Base-by-base conservation (phyloP, 2,797 vertebrate genomes). In the Argya squamiceps region DNA sequence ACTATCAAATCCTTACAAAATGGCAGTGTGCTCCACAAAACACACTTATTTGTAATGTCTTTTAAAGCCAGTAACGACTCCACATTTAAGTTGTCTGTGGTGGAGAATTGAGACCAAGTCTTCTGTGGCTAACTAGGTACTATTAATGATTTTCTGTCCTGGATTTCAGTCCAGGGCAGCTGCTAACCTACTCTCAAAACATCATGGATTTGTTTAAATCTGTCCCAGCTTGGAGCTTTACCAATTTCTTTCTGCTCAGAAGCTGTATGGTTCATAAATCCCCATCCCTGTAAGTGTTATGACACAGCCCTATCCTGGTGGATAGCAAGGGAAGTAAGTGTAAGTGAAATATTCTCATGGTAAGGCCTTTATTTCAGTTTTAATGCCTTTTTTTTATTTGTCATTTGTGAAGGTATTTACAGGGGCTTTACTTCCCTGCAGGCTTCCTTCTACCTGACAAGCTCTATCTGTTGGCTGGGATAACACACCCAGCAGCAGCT, bases 381-480 rank as follows among this genome's bases (percentile, higher is more conserved):
- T n/a, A 56, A 55, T 21, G 2, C 0, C 36, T 29, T 30, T 91
- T 47, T 74, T 23, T 26, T 10, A 41, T 85, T 89, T 64, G 52
- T 36, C 12, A 41, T 75, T 64, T 49, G 20, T 24, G 19, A 76
- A 76, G 13, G 17, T 14, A 19, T 67, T 86, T 50, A 15, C 12
- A 80, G 24, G n/a, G 32, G 4, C 19, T 92, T 71, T 58, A 29
- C 30, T 71, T 83, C 41, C 7, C 56, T 29, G 16, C 53, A 60
- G 84, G n/a, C 6, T n/a, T 62, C 52, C 47, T 91, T 37, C 68
- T 64, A 26, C 34, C 69, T 73, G 58, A 41, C 27, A 26, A 32
- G 32, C 30, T 64, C 19, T 37, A 4, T n/a, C 55, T 43, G 20
- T 20, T 69, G 21, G 4, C 46, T 0, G 0, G 50, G 49, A 20